Evolutionary conservation across 2,888 invertebrate genomes (phyloP).

Genomic region (Apeira syringaria): DNA sequence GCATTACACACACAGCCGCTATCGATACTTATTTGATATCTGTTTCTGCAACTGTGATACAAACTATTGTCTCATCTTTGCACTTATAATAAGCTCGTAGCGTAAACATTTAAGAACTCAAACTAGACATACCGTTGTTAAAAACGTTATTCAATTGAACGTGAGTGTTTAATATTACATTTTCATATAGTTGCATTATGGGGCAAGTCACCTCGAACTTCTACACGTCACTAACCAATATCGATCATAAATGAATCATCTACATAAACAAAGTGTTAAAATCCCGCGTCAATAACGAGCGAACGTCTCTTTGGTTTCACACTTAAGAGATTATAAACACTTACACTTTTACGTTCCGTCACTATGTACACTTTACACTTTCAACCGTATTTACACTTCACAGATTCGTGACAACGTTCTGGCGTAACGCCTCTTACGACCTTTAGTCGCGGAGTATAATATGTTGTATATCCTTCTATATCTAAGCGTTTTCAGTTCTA

Average conservation of each 20-base stretch:
- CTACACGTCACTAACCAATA: constrained; percentile 17
- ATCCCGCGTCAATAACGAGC: constrained; percentile 40
- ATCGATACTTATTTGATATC: too few species aligned
- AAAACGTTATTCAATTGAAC: too few species aligned
- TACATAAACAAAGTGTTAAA: constrained; percentile 33
- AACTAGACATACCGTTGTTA: too few species aligned
- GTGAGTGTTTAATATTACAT: too few species aligned
- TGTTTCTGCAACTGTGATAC: too few species aligned
- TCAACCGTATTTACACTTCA: constrained; percentile 59
- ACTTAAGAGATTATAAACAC: constrained; percentile 44
- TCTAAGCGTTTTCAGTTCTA: constrained; percentile 45
- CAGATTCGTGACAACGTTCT: constrained; percentile 53
- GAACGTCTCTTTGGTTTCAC: constrained; percentile 72
- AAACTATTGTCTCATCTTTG: too few species aligned
- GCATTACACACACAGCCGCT: too few species aligned
- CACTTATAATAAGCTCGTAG: too few species aligned
- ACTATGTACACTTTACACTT: constrained; percentile 56
- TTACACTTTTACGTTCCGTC: constrained; percentile 33
- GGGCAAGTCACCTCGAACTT: constrained; percentile 20
- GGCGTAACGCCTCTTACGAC: constrained; percentile 35
- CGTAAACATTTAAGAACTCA: too few species aligned
- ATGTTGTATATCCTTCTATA: constrained; percentile 31
- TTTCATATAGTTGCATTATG: not conserved
- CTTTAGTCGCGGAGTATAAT: constrained; percentile 21
- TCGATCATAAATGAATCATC: constrained; percentile 25